Evolutionary conservation across 2,113 vertebrate genomes (phyloP).

Genomic region (Carassius carassius): DNA sequence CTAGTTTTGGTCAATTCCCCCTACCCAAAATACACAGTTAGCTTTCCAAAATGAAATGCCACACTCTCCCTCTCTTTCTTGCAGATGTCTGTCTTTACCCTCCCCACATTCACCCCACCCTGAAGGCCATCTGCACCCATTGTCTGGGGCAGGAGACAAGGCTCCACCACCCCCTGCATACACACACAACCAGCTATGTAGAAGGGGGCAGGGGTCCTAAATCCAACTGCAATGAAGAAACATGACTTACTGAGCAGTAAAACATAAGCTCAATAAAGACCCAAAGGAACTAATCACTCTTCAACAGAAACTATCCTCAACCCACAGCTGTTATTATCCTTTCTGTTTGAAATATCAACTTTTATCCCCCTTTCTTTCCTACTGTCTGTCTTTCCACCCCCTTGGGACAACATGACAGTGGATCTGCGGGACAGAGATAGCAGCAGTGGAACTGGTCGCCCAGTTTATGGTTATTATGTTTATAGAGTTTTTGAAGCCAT

Average conservation of each 20-base stretch:
- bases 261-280: slow-evolving; percentile 1
- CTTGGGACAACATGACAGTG: slow-evolving; percentile 29
- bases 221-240: slow-evolving; percentile 23
- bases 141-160: slow-evolving; percentile 37
- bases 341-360: slow-evolving; percentile 13
- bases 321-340: slow-evolving; percentile 45
- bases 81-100: slow-evolving; percentile 19
- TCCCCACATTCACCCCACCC: slow-evolving; percentile 18
- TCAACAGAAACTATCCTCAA: slow-evolving; percentile 13
- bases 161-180: slow-evolving; percentile 30
- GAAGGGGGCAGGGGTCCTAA: slow-evolving; percentile 20
- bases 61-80: neutral
- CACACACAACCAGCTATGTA: slow-evolving; percentile 22
- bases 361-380: neutral
- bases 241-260: slow-evolving; percentile 30
- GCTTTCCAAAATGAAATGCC: neutral
- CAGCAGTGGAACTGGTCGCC: neutral
- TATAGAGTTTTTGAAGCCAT: neutral
- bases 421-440: slow-evolving; percentile 7
- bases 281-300: neutral
- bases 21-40: neutral
- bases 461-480: neutral
- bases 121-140: slow-evolving; percentile 46
- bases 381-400: neutral
- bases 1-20: neutral